Evolutionary conservation across 1,140 invertebrate genomes (phyloP).

Genomic region (Drosophila ananassae): DNA sequence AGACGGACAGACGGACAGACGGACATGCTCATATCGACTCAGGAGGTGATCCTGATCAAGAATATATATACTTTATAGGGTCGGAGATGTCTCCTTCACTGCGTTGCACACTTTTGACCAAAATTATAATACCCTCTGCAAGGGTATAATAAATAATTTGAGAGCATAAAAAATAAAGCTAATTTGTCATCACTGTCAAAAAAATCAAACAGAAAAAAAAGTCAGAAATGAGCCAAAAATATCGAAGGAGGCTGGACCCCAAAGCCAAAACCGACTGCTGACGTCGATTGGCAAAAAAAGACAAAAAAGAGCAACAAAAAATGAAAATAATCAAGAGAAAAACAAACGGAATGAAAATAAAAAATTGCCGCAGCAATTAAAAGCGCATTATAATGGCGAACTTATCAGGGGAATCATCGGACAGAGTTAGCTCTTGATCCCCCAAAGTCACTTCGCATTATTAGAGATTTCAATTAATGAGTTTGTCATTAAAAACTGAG

Average conservation of each 20-base stretch:
- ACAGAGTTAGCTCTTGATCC: neutral
- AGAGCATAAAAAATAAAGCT: neutral
- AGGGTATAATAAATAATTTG: neutral
- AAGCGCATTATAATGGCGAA: conserved; percentile 33
- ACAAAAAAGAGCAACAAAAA: conserved; percentile 44
- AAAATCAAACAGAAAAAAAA: neutral
- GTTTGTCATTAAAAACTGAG: no score
- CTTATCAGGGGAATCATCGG: neutral
- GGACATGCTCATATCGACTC: no score
- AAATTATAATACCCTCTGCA: no score
- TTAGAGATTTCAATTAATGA: neutral
- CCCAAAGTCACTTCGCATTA: neutral
- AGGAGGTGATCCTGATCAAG: no score
- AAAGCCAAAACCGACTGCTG: conserved; percentile 11
- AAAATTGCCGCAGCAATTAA: conserved; percentile 38
- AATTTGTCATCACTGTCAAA: neutral
- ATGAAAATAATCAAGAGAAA: conserved; percentile 33
- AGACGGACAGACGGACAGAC: no score
- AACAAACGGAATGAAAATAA: neutral
- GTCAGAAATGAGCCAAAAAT: conserved; percentile 4
- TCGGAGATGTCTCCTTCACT: no score
- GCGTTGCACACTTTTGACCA: no score
- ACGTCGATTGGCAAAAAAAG: conserved; percentile 17
- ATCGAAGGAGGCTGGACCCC: conserved; percentile 36
- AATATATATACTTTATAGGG: no score